Conservation (phyloP, 2,888 invertebrate genomes). For the Flexamia atlantica region DNA sequence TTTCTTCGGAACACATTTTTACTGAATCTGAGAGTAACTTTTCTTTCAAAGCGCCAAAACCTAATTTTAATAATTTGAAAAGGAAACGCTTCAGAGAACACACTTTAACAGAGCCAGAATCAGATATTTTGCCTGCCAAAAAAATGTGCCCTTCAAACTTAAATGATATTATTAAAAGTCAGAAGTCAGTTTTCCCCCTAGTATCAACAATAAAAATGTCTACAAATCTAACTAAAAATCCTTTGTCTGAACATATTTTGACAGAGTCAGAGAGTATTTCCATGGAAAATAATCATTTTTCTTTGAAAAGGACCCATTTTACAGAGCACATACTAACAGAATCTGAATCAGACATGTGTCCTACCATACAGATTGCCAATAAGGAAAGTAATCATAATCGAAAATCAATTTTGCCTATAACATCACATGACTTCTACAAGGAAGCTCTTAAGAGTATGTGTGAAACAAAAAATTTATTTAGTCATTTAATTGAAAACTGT, state of each 20-base stretch:
- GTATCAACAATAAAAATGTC: too few relatives aligned
- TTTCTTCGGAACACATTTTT: neutral
- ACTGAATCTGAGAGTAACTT: conserved; percentile 6
- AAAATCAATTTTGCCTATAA: conserved; percentile 37
- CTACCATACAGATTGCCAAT: neutral
- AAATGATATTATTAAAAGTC: neutral
- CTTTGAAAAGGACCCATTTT: too few relatives aligned
- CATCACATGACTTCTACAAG: conserved; percentile 40
- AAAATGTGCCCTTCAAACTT: neutral
- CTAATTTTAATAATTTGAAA: neutral
- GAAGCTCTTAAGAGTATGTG: conserved; percentile 10
- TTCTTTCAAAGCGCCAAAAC: conserved; percentile 24
- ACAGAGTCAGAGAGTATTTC: conserved; percentile 58
- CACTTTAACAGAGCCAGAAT: conserved; percentile 18
- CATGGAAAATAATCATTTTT: too few relatives aligned
- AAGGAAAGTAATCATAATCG: neutral
- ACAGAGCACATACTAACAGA: too few relatives aligned
- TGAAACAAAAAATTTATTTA: neutral
- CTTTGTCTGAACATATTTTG: conserved; percentile 48
- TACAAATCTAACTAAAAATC: conserved; percentile 28
- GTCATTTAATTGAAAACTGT: neutral
- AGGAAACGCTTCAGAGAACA: conserved; percentile 2
- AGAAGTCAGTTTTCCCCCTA: too few relatives aligned
- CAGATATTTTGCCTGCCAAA: neutral
- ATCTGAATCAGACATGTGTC: too few relatives aligned